Conservation (phyloP, 2,113 vertebrate genomes). For the Gambusia affinis region DNA sequence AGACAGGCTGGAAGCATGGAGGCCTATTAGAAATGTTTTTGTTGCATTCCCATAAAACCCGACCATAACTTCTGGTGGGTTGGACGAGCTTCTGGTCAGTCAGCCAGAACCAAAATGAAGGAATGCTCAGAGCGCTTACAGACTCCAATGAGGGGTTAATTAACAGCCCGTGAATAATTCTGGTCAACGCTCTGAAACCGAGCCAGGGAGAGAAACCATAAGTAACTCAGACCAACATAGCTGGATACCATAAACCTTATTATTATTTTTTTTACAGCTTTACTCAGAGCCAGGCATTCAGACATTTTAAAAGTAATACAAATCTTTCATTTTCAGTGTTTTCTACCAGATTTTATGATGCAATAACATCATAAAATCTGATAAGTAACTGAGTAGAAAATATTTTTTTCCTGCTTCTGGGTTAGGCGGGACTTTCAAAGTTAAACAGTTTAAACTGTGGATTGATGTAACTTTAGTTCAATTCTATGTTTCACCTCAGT, state of each 20-base stretch:
- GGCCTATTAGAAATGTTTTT: not conserved
- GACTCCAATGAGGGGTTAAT: slow-evolving; percentile 25
- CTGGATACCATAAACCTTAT: not conserved
- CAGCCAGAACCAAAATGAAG: slow-evolving; percentile 15
- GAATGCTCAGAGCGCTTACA: slow-evolving; percentile 41
- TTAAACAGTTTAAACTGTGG: not conserved
- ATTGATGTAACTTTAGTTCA: not conserved
- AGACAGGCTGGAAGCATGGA: not conserved
- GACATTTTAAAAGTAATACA: not conserved
- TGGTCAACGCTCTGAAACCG: slow-evolving; percentile 17
- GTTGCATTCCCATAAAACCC: not conserved
- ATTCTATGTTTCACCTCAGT: not conserved
- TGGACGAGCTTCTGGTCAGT: slow-evolving; percentile 20
- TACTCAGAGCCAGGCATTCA: not conserved
- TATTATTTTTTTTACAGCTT: too few relatives aligned
- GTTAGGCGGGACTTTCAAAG: not conserved
- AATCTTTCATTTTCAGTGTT: not conserved
- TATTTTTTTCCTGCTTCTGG: not conserved
- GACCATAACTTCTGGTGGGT: not conserved
- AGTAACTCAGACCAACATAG: not conserved
- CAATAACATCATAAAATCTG: not conserved
- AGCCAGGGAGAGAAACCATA: not conserved
- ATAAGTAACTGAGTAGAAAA: not conserved
- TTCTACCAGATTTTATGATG: too few relatives aligned
- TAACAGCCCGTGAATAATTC: slow-evolving; percentile 25